phyloP scores from a whole-genome alignment of 2,888 invertebrate genomes.

The Epiperipatus broadwayi region DNA sequence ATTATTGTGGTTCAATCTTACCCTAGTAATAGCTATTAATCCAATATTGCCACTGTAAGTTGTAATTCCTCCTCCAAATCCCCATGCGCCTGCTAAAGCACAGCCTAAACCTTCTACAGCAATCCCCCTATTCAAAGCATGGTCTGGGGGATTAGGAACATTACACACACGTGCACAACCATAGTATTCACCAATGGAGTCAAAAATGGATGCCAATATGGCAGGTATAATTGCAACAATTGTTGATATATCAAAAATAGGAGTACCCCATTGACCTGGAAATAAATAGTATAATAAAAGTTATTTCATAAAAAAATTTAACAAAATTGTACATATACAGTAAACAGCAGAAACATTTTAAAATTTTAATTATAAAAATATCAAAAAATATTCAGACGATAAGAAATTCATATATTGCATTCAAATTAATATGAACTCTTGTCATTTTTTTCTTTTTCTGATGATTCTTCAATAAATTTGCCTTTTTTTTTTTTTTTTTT shows the following conservation, averaged over 20 bases:
- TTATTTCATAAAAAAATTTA: not conserved
- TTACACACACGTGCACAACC: constrained; percentile 60
- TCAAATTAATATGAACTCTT: no score
- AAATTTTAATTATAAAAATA: no score
- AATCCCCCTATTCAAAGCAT: constrained; percentile 33
- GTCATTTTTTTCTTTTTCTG: no score
- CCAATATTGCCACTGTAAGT: constrained; percentile 35
- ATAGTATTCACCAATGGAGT: constrained; percentile 71
- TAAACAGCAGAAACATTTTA: no score
- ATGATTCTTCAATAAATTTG: no score
- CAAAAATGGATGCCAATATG: constrained; percentile 55
- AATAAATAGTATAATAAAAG: constrained; percentile 20
- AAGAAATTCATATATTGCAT: no score
- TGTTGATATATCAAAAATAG: constrained; percentile 46
- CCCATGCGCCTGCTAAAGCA: constrained; percentile 31
- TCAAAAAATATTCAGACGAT: no score
- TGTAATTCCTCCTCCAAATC: constrained; percentile 32
- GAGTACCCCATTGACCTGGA: constrained; percentile 58
- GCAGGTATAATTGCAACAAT: constrained; percentile 58
- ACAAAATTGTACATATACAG: no score
- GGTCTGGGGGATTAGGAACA: constrained; percentile 30
- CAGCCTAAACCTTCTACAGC: constrained; percentile 31
- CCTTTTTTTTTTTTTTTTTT: no score
- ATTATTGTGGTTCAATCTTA: no score
- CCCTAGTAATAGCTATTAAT: constrained; percentile 32